phyloP scores from a whole-genome alignment of 2,888 invertebrate species.

The Sacculina carcini region DNA sequence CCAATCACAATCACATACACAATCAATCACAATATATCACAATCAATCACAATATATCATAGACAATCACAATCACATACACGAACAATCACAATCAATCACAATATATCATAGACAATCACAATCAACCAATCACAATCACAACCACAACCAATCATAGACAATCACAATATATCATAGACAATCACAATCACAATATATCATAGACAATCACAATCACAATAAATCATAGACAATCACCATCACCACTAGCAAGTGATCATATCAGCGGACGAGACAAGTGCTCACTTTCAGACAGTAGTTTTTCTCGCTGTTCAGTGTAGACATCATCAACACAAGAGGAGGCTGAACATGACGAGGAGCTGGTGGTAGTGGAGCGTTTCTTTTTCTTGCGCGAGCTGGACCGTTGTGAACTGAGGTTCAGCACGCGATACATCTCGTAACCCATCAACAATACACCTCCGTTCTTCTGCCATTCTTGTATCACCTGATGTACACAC shows the following conservation, averaged over 20 bases:
- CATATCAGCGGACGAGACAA: background rate
- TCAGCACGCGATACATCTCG: slow-evolving; percentile 74
- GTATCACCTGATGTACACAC: slow-evolving; percentile 18
- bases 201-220: background rate
- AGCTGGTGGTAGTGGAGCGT: slow-evolving; percentile 5
- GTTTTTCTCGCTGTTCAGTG: slow-evolving; percentile 28
- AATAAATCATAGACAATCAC: no score
- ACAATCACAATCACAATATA: no score
- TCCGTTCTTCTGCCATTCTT: slow-evolving; percentile 60
- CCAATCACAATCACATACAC: no score
- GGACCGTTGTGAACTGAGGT: slow-evolving; percentile 42
- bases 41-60: slow-evolving; percentile 4
- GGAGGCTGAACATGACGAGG: no score
- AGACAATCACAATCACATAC: background rate
- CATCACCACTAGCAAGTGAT: background rate
- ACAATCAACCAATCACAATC: no score
- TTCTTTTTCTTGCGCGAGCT: slow-evolving; percentile 26
- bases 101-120: slow-evolving; percentile 1
- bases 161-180: no score
- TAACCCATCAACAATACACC: slow-evolving; percentile 91
- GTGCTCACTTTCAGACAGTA: slow-evolving; percentile 37
- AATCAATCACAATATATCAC: no score
- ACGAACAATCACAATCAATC: background rate
- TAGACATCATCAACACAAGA: slow-evolving; percentile 18
- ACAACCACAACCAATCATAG: no score